These are phyloP conservation scores for Miniopterus natalensis DNA, from an alignment of 2,113 vertebrate species.

Conservation along the genomic window DNA sequence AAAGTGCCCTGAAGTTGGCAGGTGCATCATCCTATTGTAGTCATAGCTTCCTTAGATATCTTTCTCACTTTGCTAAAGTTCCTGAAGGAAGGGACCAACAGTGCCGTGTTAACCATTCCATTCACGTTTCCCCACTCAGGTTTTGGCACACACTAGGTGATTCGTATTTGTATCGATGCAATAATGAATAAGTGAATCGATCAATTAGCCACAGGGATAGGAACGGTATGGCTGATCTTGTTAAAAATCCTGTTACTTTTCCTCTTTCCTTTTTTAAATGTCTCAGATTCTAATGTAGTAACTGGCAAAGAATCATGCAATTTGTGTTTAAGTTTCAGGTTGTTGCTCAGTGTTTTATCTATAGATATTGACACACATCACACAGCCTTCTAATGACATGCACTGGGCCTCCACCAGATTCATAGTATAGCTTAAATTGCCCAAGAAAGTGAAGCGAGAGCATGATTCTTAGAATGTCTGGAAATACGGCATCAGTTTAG, in stretches of 20 bases:
- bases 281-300: not conserved
- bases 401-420: not conserved
- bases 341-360: not conserved
- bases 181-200: not conserved
- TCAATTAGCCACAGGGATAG: not conserved
- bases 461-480: not conserved
- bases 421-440: not conserved
- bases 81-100: not conserved
- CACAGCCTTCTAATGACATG: not conserved
- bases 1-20: not conserved
- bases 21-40: not conserved
- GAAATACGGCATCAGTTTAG: not conserved
- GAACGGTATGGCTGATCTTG: not conserved
- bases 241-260: not conserved
- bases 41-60: not conserved
- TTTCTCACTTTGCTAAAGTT: not conserved
- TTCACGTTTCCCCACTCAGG: not conserved
- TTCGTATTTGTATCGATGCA: not conserved
- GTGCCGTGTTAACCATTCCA: not conserved
- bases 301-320: not conserved
- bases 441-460: not conserved
- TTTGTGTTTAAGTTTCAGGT: not conserved
- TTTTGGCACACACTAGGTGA: not conserved
- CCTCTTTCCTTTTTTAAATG: not conserved
- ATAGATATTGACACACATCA: not conserved